These are phyloP conservation scores for Bradynema listronoti DNA, from an alignment of 1,140 invertebrate genomes.

Conservation along the genomic window DNA sequence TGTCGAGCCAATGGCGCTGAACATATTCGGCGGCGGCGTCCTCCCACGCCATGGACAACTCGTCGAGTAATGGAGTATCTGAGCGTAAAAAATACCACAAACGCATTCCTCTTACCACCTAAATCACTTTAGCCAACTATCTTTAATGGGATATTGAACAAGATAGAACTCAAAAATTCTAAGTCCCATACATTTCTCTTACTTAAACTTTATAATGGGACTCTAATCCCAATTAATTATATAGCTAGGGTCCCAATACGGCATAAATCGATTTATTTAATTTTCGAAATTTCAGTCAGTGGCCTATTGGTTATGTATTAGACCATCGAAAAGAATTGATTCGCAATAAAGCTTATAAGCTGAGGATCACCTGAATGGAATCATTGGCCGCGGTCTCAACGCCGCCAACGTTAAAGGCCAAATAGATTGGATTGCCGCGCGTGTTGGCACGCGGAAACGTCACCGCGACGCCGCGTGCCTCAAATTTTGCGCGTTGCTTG, in stretches of 20 bases:
- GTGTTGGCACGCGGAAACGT: constrained; percentile 55
- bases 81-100: constrained; percentile 55
- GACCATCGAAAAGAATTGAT: too few species aligned
- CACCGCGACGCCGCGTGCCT: constrained; percentile 47
- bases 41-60: constrained; percentile 50
- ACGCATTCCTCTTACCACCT: constrained; percentile 52
- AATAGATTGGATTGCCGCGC: constrained; percentile 52
- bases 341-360: too few species aligned
- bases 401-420: constrained; percentile 56
- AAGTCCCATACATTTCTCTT: too few species aligned
- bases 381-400: constrained; percentile 50
- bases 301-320: too few species aligned
- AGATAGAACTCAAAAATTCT: too few species aligned
- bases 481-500: constrained; percentile 44
- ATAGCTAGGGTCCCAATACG: too few species aligned
- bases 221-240: too few species aligned
- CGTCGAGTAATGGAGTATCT: constrained; percentile 42
- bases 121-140: too few species aligned
- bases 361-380: constrained; percentile 38
- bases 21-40: constrained; percentile 44
- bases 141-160: too few species aligned
- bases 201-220: too few species aligned
- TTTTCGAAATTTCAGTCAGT: too few species aligned
- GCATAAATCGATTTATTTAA: too few species aligned
- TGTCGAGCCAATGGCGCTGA: constrained; percentile 37